Evolutionary conservation across 1,140 invertebrate species (phyloP).

Genomic region (Neodiprion pinetum): DNA sequence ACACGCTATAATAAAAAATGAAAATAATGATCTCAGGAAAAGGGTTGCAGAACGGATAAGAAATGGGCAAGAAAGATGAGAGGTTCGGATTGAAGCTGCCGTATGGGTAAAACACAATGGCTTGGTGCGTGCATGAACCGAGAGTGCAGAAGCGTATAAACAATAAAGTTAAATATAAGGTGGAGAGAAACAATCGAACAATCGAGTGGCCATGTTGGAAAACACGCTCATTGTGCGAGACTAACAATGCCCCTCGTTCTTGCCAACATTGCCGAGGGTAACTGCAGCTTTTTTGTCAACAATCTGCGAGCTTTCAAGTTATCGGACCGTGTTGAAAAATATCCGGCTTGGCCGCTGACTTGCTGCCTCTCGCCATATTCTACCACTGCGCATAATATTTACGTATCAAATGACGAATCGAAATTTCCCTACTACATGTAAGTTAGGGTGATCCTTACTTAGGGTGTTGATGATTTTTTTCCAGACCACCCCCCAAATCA

Average conservation of each 20-base stretch:
- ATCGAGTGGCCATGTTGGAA: slow-evolving; percentile 40
- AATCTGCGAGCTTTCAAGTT: slow-evolving; percentile 33
- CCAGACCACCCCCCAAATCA: no score
- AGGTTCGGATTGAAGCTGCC: no score
- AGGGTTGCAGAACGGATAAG: no score
- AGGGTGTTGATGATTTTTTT: no score
- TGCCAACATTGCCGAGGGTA: slow-evolving; percentile 38
- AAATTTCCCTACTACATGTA: no score
- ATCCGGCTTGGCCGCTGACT: slow-evolving; percentile 35
- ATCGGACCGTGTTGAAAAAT: slow-evolving; percentile 41
- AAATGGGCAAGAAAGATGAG: no score
- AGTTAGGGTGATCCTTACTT: no score
- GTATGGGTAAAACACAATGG: neutral
- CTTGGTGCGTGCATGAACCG: neutral
- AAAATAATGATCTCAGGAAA: no score
- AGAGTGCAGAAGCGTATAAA: slow-evolving; percentile 25
- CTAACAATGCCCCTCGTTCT: slow-evolving; percentile 43
- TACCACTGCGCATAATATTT: no score
- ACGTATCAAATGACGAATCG: no score
- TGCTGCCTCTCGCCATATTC: neutral
- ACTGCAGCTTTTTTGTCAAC: slow-evolving; percentile 43
- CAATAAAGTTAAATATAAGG: slow-evolving; percentile 33
- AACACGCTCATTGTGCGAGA: slow-evolving; percentile 50
- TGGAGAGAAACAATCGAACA: slow-evolving; percentile 45
- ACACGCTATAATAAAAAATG: no score